Evolutionary conservation across 2,797 vertebrate genomes (phyloP).

Genomic region (Podarcis siculus): DNA sequence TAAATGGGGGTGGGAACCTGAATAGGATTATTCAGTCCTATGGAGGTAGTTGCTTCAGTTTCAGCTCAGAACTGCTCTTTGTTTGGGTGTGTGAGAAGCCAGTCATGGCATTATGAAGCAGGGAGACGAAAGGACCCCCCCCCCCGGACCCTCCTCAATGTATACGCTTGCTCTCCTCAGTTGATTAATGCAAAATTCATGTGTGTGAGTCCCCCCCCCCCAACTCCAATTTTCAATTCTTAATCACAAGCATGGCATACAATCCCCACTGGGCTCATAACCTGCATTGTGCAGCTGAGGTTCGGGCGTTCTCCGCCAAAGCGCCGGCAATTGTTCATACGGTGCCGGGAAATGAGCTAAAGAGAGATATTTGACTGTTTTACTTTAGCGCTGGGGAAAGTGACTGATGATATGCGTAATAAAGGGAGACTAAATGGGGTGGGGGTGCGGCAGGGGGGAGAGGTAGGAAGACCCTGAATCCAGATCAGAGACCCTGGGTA

Average conservation of each 20-base stretch:
- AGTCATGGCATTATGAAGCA: neutral
- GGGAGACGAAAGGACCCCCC: neutral
- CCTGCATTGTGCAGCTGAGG: neutral
- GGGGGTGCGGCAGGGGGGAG: no score
- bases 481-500: no score
- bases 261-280: neutral
- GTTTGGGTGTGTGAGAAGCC: neutral
- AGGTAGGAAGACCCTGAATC: no score
- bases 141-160: no score
- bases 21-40: neutral
- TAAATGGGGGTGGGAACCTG: neutral
- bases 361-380: neutral
- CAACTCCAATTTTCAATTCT: neutral
- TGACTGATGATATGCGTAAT: neutral
- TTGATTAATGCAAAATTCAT: neutral
- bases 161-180: no score
- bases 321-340: no score
- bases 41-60: neutral
- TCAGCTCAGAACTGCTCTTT: neutral
- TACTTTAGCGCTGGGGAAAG: neutral
- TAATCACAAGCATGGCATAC: neutral
- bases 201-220: neutral
- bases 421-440: neutral
- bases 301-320: no score
- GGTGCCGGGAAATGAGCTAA: neutral